A percentile compares a stretch with the other conserved stretches of the same genome.
phyloP scores from a whole-genome alignment of 2,888 invertebrate species.

The Idaea aversata region DNA sequence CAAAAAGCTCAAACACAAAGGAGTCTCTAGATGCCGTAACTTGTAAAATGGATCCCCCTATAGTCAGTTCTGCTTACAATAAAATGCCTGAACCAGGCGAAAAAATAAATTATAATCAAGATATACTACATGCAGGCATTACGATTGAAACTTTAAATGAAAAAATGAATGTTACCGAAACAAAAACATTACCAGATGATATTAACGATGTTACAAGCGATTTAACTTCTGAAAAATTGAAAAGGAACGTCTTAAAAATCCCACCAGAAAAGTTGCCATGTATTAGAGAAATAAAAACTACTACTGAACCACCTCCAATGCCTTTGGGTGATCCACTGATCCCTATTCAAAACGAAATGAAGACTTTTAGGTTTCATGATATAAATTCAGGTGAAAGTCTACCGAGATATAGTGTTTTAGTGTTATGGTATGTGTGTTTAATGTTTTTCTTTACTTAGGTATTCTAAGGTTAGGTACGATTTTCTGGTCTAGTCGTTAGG shows the following conservation, averaged over 20 bases:
- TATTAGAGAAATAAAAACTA: constrained; percentile 58
- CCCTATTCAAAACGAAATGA: constrained; percentile 75
- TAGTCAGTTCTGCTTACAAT: constrained; percentile 72
- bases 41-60: constrained; percentile 83
- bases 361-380: constrained; percentile 67
- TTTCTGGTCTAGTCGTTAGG: constrained; percentile 50
- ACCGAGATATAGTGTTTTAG: constrained; percentile 35
- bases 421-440: constrained; percentile 57
- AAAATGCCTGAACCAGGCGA: constrained; percentile 61
- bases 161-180: constrained; percentile 58
- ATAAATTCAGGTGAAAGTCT: constrained; percentile 46
- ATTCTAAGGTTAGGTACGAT: constrained; percentile 27
- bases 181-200: constrained; percentile 44
- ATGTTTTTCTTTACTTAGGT: constrained; percentile 65
- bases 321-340: constrained; percentile 62
- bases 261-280: constrained; percentile 68
- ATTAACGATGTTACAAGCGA: constrained; percentile 45
- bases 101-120: constrained; percentile 61
- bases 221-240: constrained; percentile 56
- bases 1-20: constrained; percentile 84
- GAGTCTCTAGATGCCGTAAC: constrained; percentile 85
- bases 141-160: constrained; percentile 61
- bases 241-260: constrained; percentile 64
- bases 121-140: constrained; percentile 59
- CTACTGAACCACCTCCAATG: constrained; percentile 59